phyloP scores from a whole-genome alignment of 2,113 vertebrate genomes.

The Mobula birostris region DNA sequence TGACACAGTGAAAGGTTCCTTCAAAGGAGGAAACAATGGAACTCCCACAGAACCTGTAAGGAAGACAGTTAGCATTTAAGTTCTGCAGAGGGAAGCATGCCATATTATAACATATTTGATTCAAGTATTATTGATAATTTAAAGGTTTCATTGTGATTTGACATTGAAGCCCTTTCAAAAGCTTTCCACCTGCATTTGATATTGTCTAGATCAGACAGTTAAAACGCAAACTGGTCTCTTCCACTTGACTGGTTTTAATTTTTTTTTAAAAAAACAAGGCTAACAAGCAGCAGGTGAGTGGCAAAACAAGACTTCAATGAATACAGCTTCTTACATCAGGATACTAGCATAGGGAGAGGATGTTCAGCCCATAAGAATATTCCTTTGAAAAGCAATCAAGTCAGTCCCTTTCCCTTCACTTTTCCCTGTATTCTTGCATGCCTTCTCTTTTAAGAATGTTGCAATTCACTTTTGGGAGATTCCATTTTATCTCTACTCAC shows the following conservation, averaged over 20 bases:
- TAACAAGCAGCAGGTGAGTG: slow-evolving; percentile 16
- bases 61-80: background rate
- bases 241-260: background rate
- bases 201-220: background rate
- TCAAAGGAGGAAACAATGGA: slow-evolving; percentile 10
- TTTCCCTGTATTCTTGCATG: too few species aligned
- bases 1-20: slow-evolving; percentile 30
- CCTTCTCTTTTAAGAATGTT: too few species aligned
- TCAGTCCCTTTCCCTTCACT: too few species aligned
- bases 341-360: too few species aligned
- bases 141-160: background rate
- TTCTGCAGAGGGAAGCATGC: background rate
- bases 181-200: background rate
- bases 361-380: too few species aligned
- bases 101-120: background rate
- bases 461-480: too few species aligned
- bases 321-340: background rate
- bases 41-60: slow-evolving; percentile 13
- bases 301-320: background rate
- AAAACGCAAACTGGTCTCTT: background rate
- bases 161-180: background rate
- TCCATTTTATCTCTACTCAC: too few species aligned
- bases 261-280: background rate
- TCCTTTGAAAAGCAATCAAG: too few species aligned
- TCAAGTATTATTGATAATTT: background rate